Percentiles rank a stretch among this genome's conserved stretches.
These are phyloP conservation scores for Ostrea edulis DNA, from an alignment of 1,140 invertebrate species.

Conservation along the genomic window DNA sequence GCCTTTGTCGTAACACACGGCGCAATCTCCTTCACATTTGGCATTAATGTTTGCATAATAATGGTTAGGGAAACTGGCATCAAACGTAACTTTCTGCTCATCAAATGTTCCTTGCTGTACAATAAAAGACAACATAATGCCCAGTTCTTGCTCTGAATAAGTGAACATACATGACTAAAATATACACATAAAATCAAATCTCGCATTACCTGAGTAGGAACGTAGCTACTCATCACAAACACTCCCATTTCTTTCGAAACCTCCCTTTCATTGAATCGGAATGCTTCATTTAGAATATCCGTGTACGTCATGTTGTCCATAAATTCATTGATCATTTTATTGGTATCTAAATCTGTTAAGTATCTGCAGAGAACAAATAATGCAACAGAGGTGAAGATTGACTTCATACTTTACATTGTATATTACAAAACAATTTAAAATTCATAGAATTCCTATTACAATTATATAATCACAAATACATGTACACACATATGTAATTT, in stretches of 20 bases:
- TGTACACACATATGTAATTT: too few relatives aligned
- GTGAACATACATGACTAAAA: neutral
- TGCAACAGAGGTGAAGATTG: too few relatives aligned
- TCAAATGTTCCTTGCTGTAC: constrained; percentile 51
- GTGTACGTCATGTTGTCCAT: constrained; percentile 70
- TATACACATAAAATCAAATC: neutral
- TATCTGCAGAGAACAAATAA: constrained; percentile 60
- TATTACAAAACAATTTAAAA: too few relatives aligned
- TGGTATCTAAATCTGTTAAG: constrained; percentile 62
- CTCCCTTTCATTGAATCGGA: constrained; percentile 73
- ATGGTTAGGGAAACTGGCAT: neutral
- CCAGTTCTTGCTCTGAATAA: neutral
- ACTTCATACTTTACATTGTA: too few relatives aligned
- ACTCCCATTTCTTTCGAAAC: constrained; percentile 56
- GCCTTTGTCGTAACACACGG: constrained; percentile 57
- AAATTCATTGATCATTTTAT: constrained; percentile 64
- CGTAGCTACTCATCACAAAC: constrained; percentile 7
- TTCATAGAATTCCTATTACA: too few relatives aligned
- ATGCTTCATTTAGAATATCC: constrained; percentile 62
- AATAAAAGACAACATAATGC: neutral
- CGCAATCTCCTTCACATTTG: constrained; percentile 68
- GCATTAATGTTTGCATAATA: constrained; percentile 54
- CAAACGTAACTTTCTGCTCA: neutral
- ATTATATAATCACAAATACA: too few relatives aligned
- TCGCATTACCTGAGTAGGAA: neutral